Conservation (phyloP, 2,797 vertebrate genomes). For the Chaetophractus vellerosus region DNA sequence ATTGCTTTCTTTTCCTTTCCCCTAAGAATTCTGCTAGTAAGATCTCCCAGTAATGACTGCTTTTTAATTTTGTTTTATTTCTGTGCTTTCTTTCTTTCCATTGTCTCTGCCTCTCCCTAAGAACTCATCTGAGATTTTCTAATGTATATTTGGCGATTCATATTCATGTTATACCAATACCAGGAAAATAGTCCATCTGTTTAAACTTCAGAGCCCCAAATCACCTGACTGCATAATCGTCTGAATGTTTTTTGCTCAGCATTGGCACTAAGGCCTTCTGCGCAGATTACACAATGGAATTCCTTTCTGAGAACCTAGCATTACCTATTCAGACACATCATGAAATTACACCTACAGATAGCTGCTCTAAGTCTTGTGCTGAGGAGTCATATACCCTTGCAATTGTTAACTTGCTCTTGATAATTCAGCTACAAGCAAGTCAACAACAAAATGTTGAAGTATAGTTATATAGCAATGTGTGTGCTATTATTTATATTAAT, state of each 20-base stretch:
- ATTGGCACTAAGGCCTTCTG: not conserved
- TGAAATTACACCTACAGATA: not conserved
- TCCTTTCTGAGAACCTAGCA: not conserved
- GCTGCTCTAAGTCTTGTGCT: not conserved
- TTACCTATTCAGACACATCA: not conserved
- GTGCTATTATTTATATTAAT: not conserved
- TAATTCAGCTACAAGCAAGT: not conserved
- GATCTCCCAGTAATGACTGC: conserved; percentile 31
- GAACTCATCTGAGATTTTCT: conserved; percentile 78
- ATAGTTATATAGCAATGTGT: not conserved
- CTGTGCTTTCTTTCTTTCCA: conserved; percentile 78
- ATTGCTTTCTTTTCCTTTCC: conserved; percentile 50
- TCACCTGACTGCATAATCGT: conserved; percentile 67
- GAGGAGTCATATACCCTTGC: not conserved
- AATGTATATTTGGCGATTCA: conserved; percentile 79
- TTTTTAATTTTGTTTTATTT: conserved; percentile 6
- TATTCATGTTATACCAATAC: conserved; percentile 79
- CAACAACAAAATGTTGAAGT: not conserved
- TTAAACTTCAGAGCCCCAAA: conserved; percentile 65
- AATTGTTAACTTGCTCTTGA: not conserved
- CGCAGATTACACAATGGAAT: not conserved
- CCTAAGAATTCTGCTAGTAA: conserved; percentile 41
- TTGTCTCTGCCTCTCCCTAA: conserved; percentile 78
- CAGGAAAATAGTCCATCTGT: conserved; percentile 47
- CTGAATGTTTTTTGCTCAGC: conserved; percentile 61